Base-by-base conservation (phyloP, 1,140 invertebrate species). In the Eufriesea mexicana region DNA sequence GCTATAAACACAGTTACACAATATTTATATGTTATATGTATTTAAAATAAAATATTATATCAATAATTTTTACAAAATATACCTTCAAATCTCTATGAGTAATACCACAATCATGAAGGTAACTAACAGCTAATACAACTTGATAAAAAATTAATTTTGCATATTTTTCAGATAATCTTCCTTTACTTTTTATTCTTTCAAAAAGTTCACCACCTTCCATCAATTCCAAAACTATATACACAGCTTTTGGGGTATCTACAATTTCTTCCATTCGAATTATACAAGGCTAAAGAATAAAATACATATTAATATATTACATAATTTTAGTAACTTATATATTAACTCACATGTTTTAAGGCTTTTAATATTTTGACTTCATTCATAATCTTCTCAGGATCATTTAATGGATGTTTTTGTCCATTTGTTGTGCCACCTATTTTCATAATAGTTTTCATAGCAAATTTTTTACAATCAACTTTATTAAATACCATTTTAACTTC, bases 11-110 rank as follows among this genome's bases (percentile, higher is more conserved):
- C 59, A 94, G 93, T 71, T 73, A 85, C 84, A 74, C 67, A 62
- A 66, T 14, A 83, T 57, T 83, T 25, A 47, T 28, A 12, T 18
- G 57, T 10, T 28, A 23, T 28, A 10, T 67, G 47, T 67, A 75
- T 6, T 8, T 49, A 47, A 54, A 80, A 51, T 7, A 18, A 5
- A 71, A 51, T 51, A 51, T 5, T 62, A 8, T 47, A 18, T 18
- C 35, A 70, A 12, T 51, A 9, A 82, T 42, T 23, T 61, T 73
- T 47, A 64, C 79, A 76, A 72, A 51, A 79, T 28, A 72, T 94
- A 97, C 96, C 95, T 99, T 99, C 18, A 99, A 94, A 93, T 99
- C 98, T 91, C 98, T 96, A 92, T 99, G 98, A 35, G 97, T 97
- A 82, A 99, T 98, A 45, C 96, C 96, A 89, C 96, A 94, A 83